A percentile compares a stretch with the other conserved stretches of the same genome.
These are phyloP conservation scores for Trichomycterus rosablanca DNA, from an alignment of 2,113 vertebrate genomes.

Conservation along the genomic window DNA sequence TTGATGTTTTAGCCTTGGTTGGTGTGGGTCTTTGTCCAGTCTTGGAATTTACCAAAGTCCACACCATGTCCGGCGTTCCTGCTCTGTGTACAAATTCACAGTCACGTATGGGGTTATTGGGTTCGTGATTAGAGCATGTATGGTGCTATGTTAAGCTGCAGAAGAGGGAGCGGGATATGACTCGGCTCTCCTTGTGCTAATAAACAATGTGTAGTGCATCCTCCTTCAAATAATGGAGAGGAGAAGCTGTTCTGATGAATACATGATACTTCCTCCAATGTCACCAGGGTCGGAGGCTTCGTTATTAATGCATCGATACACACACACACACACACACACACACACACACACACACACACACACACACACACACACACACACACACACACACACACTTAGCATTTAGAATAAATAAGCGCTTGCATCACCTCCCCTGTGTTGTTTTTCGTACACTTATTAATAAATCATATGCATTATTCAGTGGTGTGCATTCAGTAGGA, in stretches of 20 bases:
- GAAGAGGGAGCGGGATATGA: not conserved
- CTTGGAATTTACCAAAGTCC: too few relatives aligned
- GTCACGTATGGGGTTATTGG: not conserved
- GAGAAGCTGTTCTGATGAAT: constrained; percentile 10
- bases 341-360: not conserved
- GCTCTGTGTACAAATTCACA: too few relatives aligned
- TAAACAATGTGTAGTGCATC: not conserved
- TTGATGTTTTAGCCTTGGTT: too few relatives aligned
- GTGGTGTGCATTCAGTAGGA: constrained; percentile 12
- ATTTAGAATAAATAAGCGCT: constrained; percentile 1
- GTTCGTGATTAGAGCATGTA: not conserved
- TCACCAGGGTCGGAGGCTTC: constrained; percentile 29
- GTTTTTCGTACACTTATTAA: constrained; percentile 45
- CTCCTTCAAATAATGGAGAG: not conserved
- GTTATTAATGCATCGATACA: constrained; percentile 21
- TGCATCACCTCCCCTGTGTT: constrained; percentile 10
- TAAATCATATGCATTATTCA: constrained; percentile 46
- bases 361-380: constrained; percentile 3
- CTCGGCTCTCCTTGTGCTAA: not conserved
- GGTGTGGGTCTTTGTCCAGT: too few relatives aligned
- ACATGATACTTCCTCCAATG: constrained; percentile 20
- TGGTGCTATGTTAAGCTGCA: not conserved
- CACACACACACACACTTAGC: constrained; percentile 1
- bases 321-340: not conserved
- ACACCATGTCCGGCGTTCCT: too few relatives aligned